Base-by-base conservation (phyloP, 1,140 invertebrate species). In the Pinna nobilis region DNA sequence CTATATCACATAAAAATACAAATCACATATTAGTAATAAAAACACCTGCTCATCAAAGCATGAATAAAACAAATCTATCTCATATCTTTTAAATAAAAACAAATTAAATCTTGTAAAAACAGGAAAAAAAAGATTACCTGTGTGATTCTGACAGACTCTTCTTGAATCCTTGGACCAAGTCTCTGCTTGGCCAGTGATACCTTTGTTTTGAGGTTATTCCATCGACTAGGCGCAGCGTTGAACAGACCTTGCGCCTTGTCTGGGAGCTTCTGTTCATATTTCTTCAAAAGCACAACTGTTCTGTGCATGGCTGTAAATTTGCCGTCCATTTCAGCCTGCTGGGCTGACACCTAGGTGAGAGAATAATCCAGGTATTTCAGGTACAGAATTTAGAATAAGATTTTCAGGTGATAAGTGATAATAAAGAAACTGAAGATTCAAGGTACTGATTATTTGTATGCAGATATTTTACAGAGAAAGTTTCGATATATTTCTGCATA, bases 101-200 rank as follows among this genome's bases (percentile, higher is more conserved):
- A n/a, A n/a, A n/a, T n/a, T n/a, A n/a, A n/a, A n/a, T n/a, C n/a
- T n/a, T n/a, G n/a, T n/a, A n/a, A 47, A 18, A 47, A 1, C 20
- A 2, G 15, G 1, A 15, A 47, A 18, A 9, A 9, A 30, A 60
- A 20, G 57, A 59, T 57, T 72, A 88, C 86, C 81, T 84, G 78
- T 32, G 85, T 85, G 35, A 89, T 89, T 37, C 85, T 80, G 65
- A 84, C 83, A n/a, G 86, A 88, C 61, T 89, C 88, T 57, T 88
- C 87, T 74, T 89, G 87, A 32, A 89, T 88, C 18, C 87, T 82
- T 50, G 88, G 88, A 23, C 88, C 88, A 41, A 89, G 84, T 76
- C 87, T 84, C 73, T 89, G 88, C 81, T 89, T 89, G 50, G 88
- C 88, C 37, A 88, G 80, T 0, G 87, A 89, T 11, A 89, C 88